Conservation (phyloP, 2,797 vertebrate genomes). For the Tauraco hartlaubi region DNA sequence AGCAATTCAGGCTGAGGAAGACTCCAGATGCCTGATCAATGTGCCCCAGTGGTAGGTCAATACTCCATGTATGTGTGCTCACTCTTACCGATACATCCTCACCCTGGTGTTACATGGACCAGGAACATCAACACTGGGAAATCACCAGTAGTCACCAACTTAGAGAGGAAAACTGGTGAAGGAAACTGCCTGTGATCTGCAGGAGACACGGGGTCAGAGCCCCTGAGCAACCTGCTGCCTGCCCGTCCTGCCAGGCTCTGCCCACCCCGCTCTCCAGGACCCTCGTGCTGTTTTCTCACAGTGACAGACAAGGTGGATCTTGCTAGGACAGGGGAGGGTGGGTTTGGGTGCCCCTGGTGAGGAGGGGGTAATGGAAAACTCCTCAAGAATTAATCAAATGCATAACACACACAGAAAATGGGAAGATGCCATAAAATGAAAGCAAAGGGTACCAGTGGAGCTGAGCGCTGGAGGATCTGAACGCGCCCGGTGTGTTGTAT, state of each 20-base stretch:
- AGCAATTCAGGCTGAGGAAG: background rate
- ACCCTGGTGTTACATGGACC: rapidly evolving
- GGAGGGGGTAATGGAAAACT: background rate
- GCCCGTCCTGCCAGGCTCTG: background rate
- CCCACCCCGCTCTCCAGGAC: rapidly evolving
- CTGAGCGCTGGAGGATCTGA: background rate
- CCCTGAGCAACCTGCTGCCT: background rate
- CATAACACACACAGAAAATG: background rate
- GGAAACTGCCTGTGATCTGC: background rate
- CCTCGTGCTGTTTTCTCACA: rapidly evolving
- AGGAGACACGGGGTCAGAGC: background rate
- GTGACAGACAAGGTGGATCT: background rate
- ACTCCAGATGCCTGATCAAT: background rate
- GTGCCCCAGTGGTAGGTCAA: background rate
- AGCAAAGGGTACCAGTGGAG: background rate
- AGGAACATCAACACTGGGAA: background rate
- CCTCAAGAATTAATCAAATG: background rate
- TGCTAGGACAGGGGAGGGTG: background rate
- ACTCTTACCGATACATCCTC: background rate
- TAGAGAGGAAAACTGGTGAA: background rate
- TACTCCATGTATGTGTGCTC: rapidly evolving
- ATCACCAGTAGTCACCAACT: background rate
- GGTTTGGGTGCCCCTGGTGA: background rate
- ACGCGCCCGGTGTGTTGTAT: background rate
- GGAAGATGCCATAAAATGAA: background rate